Evolutionary conservation across 2,113 vertebrate species (phyloP).

Genomic region (Nematolebias whitei): DNA sequence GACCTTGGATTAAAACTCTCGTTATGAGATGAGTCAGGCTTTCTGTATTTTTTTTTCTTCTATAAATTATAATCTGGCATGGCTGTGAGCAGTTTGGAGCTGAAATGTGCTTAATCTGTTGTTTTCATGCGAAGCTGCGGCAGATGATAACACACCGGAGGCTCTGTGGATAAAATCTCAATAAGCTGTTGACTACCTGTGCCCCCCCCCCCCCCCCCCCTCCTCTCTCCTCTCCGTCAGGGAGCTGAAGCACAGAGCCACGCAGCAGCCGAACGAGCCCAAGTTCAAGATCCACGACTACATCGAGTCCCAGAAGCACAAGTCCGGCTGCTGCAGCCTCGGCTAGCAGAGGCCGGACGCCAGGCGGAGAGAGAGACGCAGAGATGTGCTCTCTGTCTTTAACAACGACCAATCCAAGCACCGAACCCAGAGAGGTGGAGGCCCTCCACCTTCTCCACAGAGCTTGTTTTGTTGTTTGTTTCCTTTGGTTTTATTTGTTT

Average conservation of each 20-base stretch:
- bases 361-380: slow-evolving; percentile 27
- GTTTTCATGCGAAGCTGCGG: slow-evolving; percentile 16
- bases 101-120: slow-evolving; percentile 4
- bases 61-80: not conserved
- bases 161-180: slow-evolving; percentile 50
- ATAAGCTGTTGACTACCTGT: slow-evolving; percentile 53
- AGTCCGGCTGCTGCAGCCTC: slow-evolving; percentile 86
- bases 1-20: too few relatives aligned
- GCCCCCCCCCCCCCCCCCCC: slow-evolving; percentile 14
- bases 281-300: slow-evolving; percentile 95
- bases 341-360: slow-evolving; percentile 67
- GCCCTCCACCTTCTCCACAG: slow-evolving; percentile 34
- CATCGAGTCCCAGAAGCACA: slow-evolving; percentile 92
- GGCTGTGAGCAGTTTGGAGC: not conserved
- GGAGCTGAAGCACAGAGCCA: slow-evolving; percentile 88
- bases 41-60: too few relatives aligned
- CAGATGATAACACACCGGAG: slow-evolving; percentile 37
- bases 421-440: slow-evolving; percentile 32
- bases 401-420: slow-evolving; percentile 54
- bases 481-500: not conserved
- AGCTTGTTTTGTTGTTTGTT: not conserved
- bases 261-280: slow-evolving; percentile 82
- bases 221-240: slow-evolving; percentile 68
- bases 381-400: not conserved
- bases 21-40: too few relatives aligned